Evolutionary conservation across 2,888 invertebrate species (phyloP).

Genomic region (Ochropleura plecta): DNA sequence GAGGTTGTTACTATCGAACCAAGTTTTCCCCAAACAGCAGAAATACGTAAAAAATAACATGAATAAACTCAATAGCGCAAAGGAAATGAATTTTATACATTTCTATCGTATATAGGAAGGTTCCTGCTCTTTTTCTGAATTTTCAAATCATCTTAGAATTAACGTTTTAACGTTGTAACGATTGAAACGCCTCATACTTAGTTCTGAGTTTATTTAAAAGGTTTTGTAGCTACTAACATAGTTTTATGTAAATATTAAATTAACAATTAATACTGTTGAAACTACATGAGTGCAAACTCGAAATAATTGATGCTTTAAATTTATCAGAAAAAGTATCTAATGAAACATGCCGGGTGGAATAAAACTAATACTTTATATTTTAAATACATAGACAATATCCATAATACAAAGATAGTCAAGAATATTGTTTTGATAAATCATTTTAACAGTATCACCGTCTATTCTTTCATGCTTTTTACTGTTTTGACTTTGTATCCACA

Average conservation of each 20-base stretch:
- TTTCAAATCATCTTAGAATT: constrained; percentile 29
- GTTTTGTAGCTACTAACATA: no score
- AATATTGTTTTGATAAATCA: no score
- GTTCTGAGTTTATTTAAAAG: not conserved
- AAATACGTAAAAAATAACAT: constrained; percentile 30
- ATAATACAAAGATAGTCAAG: no score
- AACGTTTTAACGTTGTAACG: no score
- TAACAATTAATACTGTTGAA: no score
- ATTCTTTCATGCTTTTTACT: not conserved
- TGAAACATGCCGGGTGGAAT: no score
- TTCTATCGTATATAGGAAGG: constrained; percentile 20
- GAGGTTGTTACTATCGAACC: not conserved
- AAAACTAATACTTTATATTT: no score
- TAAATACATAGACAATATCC: no score
- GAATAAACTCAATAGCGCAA: constrained; percentile 27
- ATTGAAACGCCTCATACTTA: not conserved
- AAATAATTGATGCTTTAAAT: no score
- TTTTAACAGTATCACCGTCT: not conserved
- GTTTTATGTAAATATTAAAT: no score
- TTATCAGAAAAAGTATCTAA: no score
- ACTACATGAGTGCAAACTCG: no score
- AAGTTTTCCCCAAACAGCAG: constrained; percentile 2
- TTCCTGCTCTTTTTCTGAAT: constrained; percentile 28
- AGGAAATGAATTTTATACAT: constrained; percentile 46
- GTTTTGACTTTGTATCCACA: not conserved